A percentile compares a stretch with the other conserved stretches of the same genome.
phyloP scores from a whole-genome alignment of 2,888 invertebrate species.

The Drosophila mercatorum region DNA sequence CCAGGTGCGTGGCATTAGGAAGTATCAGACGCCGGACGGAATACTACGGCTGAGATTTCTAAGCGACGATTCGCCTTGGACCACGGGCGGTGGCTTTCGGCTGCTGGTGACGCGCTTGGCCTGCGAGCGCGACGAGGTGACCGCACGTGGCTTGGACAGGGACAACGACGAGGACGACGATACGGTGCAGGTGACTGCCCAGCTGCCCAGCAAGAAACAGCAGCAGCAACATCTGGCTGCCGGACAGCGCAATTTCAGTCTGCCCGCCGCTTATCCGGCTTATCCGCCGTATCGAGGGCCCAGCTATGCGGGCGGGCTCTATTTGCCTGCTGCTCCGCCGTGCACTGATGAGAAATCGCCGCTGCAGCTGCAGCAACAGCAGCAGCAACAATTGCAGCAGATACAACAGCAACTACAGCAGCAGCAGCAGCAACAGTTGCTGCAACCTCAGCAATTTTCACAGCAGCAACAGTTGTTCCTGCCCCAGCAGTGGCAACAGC shows the following conservation, averaged over 20 bases:
- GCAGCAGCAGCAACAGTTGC: constrained; percentile 28
- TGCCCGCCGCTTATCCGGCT: constrained; percentile 7
- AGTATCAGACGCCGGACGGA: constrained; percentile 85
- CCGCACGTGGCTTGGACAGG: constrained; percentile 48
- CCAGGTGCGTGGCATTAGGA: constrained; percentile 84
- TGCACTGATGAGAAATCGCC: constrained; percentile 25
- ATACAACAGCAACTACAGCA: constrained; percentile 16
- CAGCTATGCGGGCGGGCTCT: constrained; percentile 14
- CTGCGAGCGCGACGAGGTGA: constrained; percentile 81
- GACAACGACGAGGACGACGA: constrained; percentile 42
- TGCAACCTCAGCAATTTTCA: constrained; percentile 17
- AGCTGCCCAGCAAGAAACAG: constrained; percentile 54
- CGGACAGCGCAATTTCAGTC: constrained; percentile 8
- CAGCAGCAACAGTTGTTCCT: constrained; percentile 29
- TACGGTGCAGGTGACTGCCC: constrained; percentile 65
- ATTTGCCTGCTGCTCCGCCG: constrained; percentile 39
- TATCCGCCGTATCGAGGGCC: constrained; percentile 23
- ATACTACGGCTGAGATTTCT: constrained; percentile 85
- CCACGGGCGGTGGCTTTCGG: constrained; percentile 85
- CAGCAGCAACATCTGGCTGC: constrained; percentile 27
- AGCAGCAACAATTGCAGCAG: constrained; percentile 27
- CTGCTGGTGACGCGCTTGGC: constrained; percentile 86
- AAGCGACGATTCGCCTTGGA: constrained; percentile 82
- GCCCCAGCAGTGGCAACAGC: constrained; percentile 17
- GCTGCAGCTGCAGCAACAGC: constrained; percentile 25